Percentiles rank a stretch among this genome's conserved stretches.
Evolutionary conservation across 2,797 vertebrate genomes (phyloP).

Genomic region (Prunella strophiata): DNA sequence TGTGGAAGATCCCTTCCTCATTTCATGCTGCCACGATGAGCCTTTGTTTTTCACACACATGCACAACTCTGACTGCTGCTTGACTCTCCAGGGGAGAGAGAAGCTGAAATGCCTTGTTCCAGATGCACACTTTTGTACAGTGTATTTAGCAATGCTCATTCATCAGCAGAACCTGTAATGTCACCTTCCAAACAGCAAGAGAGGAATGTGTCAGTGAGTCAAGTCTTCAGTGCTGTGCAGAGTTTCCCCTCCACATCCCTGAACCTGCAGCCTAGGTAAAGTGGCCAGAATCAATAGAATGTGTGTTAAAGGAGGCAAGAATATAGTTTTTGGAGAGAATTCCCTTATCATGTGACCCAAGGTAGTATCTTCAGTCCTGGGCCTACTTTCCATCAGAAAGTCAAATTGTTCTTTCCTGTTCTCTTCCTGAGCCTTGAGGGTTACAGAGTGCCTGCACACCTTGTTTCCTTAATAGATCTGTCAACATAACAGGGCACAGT

Average conservation of each 20-base stretch:
- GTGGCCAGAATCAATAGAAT: not conserved
- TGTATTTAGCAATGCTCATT: not conserved
- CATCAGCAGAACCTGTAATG: not conserved
- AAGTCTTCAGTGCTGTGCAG: not conserved
- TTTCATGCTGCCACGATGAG: fast-evolving
- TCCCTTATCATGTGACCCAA: not conserved
- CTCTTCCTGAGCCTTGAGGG: not conserved
- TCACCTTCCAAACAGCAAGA: not conserved
- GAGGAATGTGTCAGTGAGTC: not conserved
- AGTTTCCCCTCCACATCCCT: not conserved
- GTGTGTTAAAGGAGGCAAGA: not conserved
- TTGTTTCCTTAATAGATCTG: not conserved
- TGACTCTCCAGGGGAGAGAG: not conserved
- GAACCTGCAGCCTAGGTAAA: not conserved
- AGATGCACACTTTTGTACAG: not conserved
- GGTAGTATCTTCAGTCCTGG: not conserved
- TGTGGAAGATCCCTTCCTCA: not conserved
- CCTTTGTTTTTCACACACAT: not conserved
- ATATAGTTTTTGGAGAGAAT: not conserved
- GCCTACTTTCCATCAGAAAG: not conserved
- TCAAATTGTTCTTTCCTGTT: not conserved
- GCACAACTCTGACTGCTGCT: not conserved
- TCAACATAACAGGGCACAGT: not conserved
- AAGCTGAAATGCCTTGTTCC: not conserved
- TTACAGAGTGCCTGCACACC: not conserved